phyloP scores from a whole-genome alignment of 2,797 vertebrate genomes.

The Pempheris klunzingeri region DNA sequence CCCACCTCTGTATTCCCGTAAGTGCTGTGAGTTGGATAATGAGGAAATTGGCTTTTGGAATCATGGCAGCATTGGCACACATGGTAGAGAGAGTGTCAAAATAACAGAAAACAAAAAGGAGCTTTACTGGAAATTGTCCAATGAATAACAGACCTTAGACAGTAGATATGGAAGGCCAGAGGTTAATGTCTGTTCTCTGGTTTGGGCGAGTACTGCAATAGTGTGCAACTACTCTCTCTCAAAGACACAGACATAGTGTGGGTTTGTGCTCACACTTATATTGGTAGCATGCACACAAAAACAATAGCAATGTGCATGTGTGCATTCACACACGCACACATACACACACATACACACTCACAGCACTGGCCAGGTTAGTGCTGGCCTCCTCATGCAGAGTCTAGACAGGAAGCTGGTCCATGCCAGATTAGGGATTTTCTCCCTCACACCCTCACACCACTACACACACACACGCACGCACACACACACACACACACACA shows the following conservation, averaged over 20 bases:
- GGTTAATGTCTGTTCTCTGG: constrained; percentile 51
- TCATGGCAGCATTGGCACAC: constrained; percentile 42
- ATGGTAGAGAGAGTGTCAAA: constrained; percentile 62
- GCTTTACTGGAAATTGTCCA: constrained; percentile 48
- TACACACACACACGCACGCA: constrained; percentile 27
- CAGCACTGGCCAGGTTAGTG: constrained; percentile 70
- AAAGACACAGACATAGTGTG: constrained; percentile 28
- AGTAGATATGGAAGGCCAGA: constrained; percentile 44
- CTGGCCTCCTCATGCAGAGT: constrained; percentile 81
- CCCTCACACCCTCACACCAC: constrained; percentile 64
- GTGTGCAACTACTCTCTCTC: constrained; percentile 30
- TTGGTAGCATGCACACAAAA: constrained; percentile 26
- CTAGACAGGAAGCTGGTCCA: constrained; percentile 85
- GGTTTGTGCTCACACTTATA: constrained; percentile 32
- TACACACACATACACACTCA: constrained; percentile 35
- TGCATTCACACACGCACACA: constrained; percentile 26
- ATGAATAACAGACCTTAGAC: constrained; percentile 60
- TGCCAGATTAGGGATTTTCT: constrained; percentile 85
- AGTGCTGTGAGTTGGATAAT: constrained; percentile 65
- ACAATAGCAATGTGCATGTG: constrained; percentile 23
- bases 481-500: constrained; percentile 19
- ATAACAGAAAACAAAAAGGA: constrained; percentile 58
- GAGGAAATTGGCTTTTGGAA: constrained; percentile 66
- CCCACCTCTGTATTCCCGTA: constrained; percentile 72
- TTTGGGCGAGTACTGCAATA: constrained; percentile 43